Conservation (phyloP, 2,888 invertebrate species). For the Drosophila diplacantha region DNA sequence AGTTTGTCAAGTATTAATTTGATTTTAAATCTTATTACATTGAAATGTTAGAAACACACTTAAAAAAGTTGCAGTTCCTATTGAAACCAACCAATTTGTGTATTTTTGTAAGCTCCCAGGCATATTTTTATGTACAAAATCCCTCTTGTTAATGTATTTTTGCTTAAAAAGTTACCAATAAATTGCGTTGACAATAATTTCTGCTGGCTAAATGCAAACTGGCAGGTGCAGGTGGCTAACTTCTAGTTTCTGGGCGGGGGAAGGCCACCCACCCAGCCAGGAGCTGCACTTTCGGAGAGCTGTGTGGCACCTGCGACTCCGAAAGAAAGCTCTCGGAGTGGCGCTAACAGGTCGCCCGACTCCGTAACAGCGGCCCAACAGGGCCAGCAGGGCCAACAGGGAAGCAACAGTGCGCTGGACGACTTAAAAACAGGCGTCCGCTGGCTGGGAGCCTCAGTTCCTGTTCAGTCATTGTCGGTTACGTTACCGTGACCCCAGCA, state of each 20-base stretch:
- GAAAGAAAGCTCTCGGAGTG: slow-evolving; percentile 32
- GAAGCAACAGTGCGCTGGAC: slow-evolving; percentile 52
- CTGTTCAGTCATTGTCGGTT: slow-evolving; percentile 68
- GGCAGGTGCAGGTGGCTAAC: background rate
- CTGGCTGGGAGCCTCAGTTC: slow-evolving; percentile 55
- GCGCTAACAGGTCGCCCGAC: slow-evolving; percentile 26
- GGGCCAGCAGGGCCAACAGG: background rate
- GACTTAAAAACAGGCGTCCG: slow-evolving; percentile 59
- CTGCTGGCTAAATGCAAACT: slow-evolving; percentile 3
- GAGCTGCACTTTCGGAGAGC: background rate
- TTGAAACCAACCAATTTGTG: background rate
- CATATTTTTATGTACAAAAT: no score
- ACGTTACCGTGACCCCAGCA: slow-evolving; percentile 48
- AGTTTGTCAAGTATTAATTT: background rate
- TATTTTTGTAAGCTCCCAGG: no score
- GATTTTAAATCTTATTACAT: background rate
- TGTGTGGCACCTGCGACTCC: background rate
- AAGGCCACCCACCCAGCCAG: background rate
- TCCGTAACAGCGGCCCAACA: slow-evolving; percentile 38
- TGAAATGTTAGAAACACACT: background rate
- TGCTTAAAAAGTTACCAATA: background rate
- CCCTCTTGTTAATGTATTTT: background rate
- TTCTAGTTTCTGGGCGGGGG: background rate
- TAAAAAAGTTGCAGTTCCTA: background rate
- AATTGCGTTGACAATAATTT: background rate